Base-by-base conservation (phyloP, 2,888 invertebrate species). In the Melieria crassipennis region DNA sequence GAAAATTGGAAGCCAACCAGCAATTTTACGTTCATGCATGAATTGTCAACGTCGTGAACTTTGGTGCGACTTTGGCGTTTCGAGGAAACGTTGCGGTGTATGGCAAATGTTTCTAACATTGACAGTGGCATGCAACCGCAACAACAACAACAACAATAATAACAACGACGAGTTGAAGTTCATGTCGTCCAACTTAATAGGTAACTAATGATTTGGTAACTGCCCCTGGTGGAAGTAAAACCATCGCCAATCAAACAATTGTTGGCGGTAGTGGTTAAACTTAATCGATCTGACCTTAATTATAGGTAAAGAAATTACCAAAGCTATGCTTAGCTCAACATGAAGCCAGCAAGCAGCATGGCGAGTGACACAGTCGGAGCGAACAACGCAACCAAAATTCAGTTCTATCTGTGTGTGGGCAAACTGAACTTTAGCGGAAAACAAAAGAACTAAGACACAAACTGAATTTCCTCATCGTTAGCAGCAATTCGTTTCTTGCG, bases 371-470 rank as follows among this genome's bases (percentile, higher is more conserved):
- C 30, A 30, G 1, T 1, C 30, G 30, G 2, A 2, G 30, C 2
- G 30, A 30, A 30, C 30, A 30, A 30, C 30, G 30, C 30, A 30
- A 30, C 30, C 30, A 3, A 30, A 30, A 30, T 30, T 30, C 1
- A 30, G 30, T 30, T 30, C 30, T 30, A 30, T 30, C 30, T 30
- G 30, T 30, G 30, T 30, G 30, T 30, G 30, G 30, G 30, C 30
- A 30, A 30, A 30, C 3, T 30, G 30, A 30, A 3, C 3, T 30
- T 30, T 30, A 30, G 30, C 30, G 30, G 30, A 30, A n/a, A 30
- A 47, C 69, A 47, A 69, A 69, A 69, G 69, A 69, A 30, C 63
- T 61, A 62, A 69, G 69, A 10, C 61, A 62, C 56, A 30, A 69
- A 69, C 69, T 46, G 16, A 45, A 3, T n/a, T 45, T 50, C 11